Base-by-base conservation (phyloP, 1,140 invertebrate species). In the Stegodyphus mimosarum region DNA sequence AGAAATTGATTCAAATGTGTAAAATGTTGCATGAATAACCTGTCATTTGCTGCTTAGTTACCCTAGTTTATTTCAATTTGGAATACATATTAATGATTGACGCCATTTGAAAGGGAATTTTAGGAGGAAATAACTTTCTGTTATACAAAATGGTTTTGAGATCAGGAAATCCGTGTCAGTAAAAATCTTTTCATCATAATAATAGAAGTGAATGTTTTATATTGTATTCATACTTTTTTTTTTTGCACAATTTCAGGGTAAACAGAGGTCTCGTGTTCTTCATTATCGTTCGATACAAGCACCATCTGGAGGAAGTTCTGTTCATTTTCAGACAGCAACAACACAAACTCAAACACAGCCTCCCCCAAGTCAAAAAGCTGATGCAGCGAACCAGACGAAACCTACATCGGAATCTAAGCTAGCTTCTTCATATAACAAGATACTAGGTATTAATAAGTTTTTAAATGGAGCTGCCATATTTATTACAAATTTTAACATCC, bases 321-420 rank as follows among this genome's bases (percentile, higher is more conserved):
- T 67, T 6, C 78, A 87, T 13, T 78, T 75, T 71, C 73, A 77
- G 48, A 87, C 86, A n/a, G 79, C 78, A 13, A 87, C 78, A 3
- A 87, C 72, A n/a, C 86, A 87, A 9, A 87, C 86, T 66, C 86
- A 87, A 72, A 87, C 79, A 50, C 80, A 77, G 67, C 86, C 79
- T 50, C 73, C 77, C 4, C 84, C 93, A 89, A 91, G 88, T 90
- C 90, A 91, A 86, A 94, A 94, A 90, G 92, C 94, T 63, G 94
- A 94, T 90, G 94, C 94, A 18, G 93, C 93, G 17, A 94, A 94
- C 90, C 94, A 94, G 90, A 94, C 93, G 18, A 93, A 93, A 89
- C 91, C 91, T 75, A 79, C 80, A 15, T 9, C 66, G 9, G 86
- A 87, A 79, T 50, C 71, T 13, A 83, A 81, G 79, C 60, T 78